These are phyloP conservation scores for Dyspetes luteomarginatus DNA, from an alignment of 2,888 invertebrate genomes.

Conservation along the genomic window DNA sequence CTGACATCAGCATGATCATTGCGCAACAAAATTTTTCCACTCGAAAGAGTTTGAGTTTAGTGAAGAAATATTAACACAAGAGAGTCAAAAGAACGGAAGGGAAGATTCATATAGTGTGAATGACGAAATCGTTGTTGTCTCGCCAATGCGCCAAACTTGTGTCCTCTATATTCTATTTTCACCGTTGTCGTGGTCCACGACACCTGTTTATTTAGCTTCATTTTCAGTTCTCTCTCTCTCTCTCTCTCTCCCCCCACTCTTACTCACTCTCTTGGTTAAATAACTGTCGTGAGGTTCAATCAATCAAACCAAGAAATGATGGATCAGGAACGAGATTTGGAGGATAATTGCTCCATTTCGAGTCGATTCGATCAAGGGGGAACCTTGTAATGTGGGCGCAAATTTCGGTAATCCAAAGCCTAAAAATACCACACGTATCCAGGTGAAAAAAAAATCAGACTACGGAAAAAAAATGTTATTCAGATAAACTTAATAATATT, in stretches of 20 bases:
- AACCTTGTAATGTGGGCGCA: not conserved
- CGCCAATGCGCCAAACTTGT: slow-evolving; percentile 69
- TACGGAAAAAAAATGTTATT: too few species aligned
- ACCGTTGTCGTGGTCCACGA: slow-evolving; percentile 62
- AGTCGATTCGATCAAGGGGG: not conserved
- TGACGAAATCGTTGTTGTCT: slow-evolving; percentile 71
- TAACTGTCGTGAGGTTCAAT: slow-evolving; percentile 26
- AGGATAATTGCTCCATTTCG: slow-evolving; percentile 1
- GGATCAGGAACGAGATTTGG: slow-evolving; percentile 13
- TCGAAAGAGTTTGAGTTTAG: slow-evolving; percentile 31
- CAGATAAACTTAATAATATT: too few species aligned
- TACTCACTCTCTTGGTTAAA: slow-evolving; percentile 15
- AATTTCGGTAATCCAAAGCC: slow-evolving; percentile 2
- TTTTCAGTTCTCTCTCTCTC: slow-evolving; percentile 68
- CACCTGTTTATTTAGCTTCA: slow-evolving; percentile 75
- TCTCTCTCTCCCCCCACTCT: slow-evolving; percentile 22
- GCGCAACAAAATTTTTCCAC: slow-evolving; percentile 37
- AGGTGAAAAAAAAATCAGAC: too few species aligned
- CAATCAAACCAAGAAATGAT: slow-evolving; percentile 14
- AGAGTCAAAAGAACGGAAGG: slow-evolving; percentile 14
- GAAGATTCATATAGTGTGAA: slow-evolving; percentile 28
- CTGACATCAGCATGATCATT: slow-evolving; percentile 12
- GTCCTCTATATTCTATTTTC: slow-evolving; percentile 75
- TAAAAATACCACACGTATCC: too few species aligned
- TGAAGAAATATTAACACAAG: slow-evolving; percentile 22